Percentiles rank a stretch among this genome's conserved stretches.
These are phyloP conservation scores for Pollenia amentaria DNA, from an alignment of 2,888 invertebrate species.

Conservation along the genomic window DNA sequence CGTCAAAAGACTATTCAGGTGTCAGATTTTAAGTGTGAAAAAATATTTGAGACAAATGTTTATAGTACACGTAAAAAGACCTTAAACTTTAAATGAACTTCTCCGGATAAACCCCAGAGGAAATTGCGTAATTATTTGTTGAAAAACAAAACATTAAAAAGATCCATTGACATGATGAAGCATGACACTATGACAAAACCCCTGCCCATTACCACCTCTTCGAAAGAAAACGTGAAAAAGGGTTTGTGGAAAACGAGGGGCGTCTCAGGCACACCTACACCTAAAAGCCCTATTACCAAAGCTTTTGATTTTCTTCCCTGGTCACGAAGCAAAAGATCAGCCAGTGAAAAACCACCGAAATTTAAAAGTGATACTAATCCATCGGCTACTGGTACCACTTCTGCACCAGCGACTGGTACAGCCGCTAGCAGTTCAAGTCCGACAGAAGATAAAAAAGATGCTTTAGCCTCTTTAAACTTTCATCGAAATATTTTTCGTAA, in stretches of 20 bases:
- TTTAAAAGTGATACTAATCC: constrained; percentile 31
- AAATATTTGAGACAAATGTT: no score
- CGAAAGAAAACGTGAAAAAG: constrained; percentile 55
- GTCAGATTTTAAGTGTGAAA: neutral
- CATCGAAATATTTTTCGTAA: constrained; percentile 83
- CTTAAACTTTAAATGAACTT: constrained; percentile 56
- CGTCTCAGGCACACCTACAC: constrained; percentile 62
- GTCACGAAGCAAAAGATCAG: constrained; percentile 80
- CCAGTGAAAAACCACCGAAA: constrained; percentile 53
- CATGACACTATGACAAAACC: constrained; percentile 78
- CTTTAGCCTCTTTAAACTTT: constrained; percentile 77
- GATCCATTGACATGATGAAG: constrained; percentile 78
- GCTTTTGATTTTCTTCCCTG: constrained; percentile 84
- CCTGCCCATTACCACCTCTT: constrained; percentile 55
- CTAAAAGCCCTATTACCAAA: constrained; percentile 83
- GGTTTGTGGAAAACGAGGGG: constrained; percentile 74
- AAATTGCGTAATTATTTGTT: neutral
- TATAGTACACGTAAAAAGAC: neutral
- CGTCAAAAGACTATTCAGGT: constrained; percentile 21
- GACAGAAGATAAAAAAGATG: constrained; percentile 72
- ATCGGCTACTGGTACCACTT: neutral
- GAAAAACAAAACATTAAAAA: neutral
- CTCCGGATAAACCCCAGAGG: neutral
- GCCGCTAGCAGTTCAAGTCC: neutral
- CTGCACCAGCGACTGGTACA: neutral